Conservation (phyloP, 2,888 invertebrate species). For the Aphelenchoides bicaudatus region DNA sequence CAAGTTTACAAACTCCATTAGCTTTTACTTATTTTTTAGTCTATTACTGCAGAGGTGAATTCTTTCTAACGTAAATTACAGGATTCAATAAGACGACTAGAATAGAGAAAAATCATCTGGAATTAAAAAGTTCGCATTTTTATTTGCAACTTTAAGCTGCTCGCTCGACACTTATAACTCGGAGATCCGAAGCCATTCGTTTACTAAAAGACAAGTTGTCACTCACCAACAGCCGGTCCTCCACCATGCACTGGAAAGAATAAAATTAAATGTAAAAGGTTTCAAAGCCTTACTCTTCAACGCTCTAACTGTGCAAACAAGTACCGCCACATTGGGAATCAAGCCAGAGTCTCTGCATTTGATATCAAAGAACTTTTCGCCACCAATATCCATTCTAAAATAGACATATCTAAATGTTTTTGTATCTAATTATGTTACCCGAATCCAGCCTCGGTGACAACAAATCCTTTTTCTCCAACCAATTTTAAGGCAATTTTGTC, state of each 20-base stretch:
- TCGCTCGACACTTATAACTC: too few species aligned
- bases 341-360: conserved; percentile 66
- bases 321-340: conserved; percentile 79
- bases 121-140: too few species aligned
- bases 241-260: conserved; percentile 99
- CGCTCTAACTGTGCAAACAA: conserved; percentile 88
- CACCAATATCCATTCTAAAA: conserved; percentile 37
- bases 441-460: conserved; percentile 95
- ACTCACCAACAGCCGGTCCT: conserved; percentile 77
- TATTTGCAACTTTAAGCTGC: too few species aligned
- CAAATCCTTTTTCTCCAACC: conserved; percentile 83
- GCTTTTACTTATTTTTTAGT: too few species aligned
- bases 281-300: conserved; percentile 69
- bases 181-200: too few species aligned
- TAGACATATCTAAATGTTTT: conserved; percentile 59
- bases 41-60: too few species aligned
- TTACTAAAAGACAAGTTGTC: too few species aligned
- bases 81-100: too few species aligned
- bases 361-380: conserved; percentile 58
- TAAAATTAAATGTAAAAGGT: too few species aligned
- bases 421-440: conserved; percentile 88
- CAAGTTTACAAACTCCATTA: too few species aligned
- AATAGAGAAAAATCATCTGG: too few species aligned
- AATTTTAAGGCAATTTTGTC: conserved; percentile 85
- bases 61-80: too few species aligned